Evolutionary conservation across 1,140 invertebrate species (phyloP).

Genomic region (Neomicropteryx cornuta): DNA sequence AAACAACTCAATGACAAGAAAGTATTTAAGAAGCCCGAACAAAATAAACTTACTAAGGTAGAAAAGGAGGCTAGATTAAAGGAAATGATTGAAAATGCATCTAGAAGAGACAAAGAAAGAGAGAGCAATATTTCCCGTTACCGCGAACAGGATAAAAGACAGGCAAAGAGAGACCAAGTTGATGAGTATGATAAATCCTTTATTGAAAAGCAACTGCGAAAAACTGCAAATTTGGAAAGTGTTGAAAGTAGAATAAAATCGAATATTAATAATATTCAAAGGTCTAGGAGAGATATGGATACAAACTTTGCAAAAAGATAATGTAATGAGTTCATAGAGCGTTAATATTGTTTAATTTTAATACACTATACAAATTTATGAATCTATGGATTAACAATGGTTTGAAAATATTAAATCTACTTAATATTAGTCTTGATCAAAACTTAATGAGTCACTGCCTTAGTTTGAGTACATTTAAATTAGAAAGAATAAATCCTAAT

Average conservation of each 20-base stretch:
- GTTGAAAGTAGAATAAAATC: conserved; percentile 68
- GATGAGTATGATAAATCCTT: conserved; percentile 36
- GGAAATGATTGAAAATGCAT: conserved; percentile 77
- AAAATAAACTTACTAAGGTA: conserved; percentile 43
- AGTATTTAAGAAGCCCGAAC: conserved; percentile 22
- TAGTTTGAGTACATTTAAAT: no score
- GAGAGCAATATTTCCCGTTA: conserved; percentile 51
- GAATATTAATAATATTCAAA: conserved; percentile 73
- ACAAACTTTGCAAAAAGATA: conserved; percentile 56
- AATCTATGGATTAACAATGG: no score
- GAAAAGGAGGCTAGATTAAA: conserved; percentile 59
- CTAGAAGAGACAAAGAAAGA: conserved; percentile 57
- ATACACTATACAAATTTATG: no score
- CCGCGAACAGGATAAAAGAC: conserved; percentile 48
- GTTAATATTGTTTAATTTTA: no score
- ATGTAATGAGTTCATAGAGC: conserved; percentile 9
- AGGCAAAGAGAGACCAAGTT: conserved; percentile 36
- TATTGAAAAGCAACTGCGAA: conserved; percentile 52
- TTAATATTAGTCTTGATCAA: no score
- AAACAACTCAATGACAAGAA: conserved; percentile 11
- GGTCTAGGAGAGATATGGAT: conserved; percentile 53
- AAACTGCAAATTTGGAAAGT: conserved; percentile 50
- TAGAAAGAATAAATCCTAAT: no score
- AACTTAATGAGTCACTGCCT: no score
- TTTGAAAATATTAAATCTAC: no score